Conservation (phyloP, 92 coral and sea anemone species). For the Pocillopora grandis region DNA sequence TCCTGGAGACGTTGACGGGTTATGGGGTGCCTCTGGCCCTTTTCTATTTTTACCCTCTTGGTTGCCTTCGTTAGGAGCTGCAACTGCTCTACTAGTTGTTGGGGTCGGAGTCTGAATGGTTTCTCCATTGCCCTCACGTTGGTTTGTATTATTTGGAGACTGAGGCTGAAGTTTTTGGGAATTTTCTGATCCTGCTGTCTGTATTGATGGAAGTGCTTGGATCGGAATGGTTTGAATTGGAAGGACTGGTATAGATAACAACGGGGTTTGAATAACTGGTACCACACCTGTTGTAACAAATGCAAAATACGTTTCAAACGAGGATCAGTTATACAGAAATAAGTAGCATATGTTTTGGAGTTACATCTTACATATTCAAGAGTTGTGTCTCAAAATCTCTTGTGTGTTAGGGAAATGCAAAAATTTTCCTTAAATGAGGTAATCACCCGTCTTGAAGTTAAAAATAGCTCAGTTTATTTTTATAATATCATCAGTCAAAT, state of each 20-base stretch:
- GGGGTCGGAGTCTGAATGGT: not conserved
- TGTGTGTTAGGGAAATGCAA: no score
- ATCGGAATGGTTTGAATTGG: slow-evolving; percentile 27
- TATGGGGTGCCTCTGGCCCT: not conserved
- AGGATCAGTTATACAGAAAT: no score
- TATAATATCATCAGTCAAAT: no score
- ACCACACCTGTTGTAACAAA: not conserved
- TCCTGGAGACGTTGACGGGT: not conserved
- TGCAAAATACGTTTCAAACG: not conserved
- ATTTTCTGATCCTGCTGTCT: not conserved
- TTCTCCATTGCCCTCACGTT: not conserved
- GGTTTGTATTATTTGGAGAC: not conserved
- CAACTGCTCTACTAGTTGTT: not conserved
- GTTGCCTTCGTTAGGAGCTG: not conserved
- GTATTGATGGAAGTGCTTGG: slow-evolving; percentile 5
- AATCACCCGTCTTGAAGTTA: no score
- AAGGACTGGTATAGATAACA: slow-evolving; percentile 30
- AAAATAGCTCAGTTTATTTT: no score
- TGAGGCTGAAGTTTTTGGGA: slow-evolving; percentile 4
- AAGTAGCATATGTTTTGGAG: no score
- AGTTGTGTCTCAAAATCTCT: no score
- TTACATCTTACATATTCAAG: no score
- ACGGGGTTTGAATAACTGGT: slow-evolving; percentile 15
- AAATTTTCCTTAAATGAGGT: no score
- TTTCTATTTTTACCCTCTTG: not conserved